Percentiles rank a stretch among this genome's conserved stretches.
These are phyloP conservation scores for Pseudachorutes palmiensis DNA, from an alignment of 1,140 invertebrate species.

Conservation along the genomic window DNA sequence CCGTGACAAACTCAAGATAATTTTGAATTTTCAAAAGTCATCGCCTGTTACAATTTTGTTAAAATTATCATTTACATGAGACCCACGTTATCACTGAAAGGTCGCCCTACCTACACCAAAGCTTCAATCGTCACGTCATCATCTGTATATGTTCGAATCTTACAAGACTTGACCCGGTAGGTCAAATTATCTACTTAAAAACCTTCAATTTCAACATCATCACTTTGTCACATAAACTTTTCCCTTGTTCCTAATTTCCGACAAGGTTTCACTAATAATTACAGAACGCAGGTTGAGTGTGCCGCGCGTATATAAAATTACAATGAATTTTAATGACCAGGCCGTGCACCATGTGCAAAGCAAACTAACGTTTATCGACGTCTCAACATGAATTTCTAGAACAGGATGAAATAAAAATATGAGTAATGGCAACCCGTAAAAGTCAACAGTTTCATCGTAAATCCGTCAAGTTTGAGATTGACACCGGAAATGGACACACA, in stretches of 20 bases:
- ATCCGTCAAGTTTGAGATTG: slow-evolving; percentile 24
- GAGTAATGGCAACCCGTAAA: slow-evolving; percentile 24
- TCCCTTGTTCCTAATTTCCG: too few species aligned
- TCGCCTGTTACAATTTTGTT: neutral
- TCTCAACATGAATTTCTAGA: neutral
- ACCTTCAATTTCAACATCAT: neutral
- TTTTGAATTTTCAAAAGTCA: too few species aligned
- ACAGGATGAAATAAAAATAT: slow-evolving; percentile 17
- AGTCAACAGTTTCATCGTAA: slow-evolving; percentile 28
- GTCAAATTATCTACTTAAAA: too few species aligned
- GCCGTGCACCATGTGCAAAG: neutral
- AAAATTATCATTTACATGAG: neutral
- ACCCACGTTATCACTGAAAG: neutral
- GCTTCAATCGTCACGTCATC: neutral
- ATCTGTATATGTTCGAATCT: neutral
- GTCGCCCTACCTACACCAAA: neutral
- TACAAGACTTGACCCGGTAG: neutral
- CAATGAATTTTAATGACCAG: neutral
- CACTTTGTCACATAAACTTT: too few species aligned
- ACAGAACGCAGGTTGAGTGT: too few species aligned
- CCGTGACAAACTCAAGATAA: too few species aligned
- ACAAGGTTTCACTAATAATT: too few species aligned
- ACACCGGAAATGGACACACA: slow-evolving; percentile 30
- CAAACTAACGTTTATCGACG: neutral
- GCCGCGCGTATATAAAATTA: too few species aligned